Conservation (phyloP, 2,888 invertebrate species). For the Tuberolachnus salignus region DNA sequence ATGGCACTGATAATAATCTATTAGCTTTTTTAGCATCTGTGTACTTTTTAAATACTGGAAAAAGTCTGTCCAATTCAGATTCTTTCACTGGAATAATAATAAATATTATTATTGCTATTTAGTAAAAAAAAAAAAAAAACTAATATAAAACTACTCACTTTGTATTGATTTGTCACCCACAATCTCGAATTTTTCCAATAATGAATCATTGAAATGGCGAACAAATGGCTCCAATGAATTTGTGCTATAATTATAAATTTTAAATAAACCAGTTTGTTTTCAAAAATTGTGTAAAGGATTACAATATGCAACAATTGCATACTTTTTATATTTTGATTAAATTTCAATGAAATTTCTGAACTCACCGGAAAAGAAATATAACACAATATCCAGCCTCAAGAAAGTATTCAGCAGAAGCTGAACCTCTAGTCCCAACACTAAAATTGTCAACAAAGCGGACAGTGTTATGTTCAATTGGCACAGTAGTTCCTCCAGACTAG, state of each 20-base stretch:
- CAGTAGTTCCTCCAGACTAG: slow-evolving; percentile 94
- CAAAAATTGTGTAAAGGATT: too few relatives aligned
- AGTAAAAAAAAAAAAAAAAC: neutral
- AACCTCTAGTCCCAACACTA: slow-evolving; percentile 93
- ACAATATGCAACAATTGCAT: too few relatives aligned
- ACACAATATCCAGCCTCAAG: slow-evolving; percentile 85
- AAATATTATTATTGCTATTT: neutral
- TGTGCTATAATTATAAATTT: slow-evolving; percentile 64
- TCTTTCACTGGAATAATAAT: slow-evolving; percentile 69
- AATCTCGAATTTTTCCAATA: slow-evolving; percentile 79
- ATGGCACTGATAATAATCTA: slow-evolving; percentile 76
- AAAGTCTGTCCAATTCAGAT: slow-evolving; percentile 74
- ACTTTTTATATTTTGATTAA: too few relatives aligned
- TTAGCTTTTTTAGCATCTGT: slow-evolving; percentile 78
- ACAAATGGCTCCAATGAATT: slow-evolving; percentile 91
- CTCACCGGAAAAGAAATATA: slow-evolving; percentile 83
- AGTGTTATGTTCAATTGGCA: slow-evolving; percentile 94
- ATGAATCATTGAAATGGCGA: slow-evolving; percentile 81
- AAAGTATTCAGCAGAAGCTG: slow-evolving; percentile 95
- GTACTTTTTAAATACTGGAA: slow-evolving; percentile 76
- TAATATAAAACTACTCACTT: neutral
- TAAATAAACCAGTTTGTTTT: too few relatives aligned
- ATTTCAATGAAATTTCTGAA: neutral
- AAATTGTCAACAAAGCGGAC: slow-evolving; percentile 99
- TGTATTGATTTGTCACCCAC: slow-evolving; percentile 64